Evolutionary conservation across 2,113 vertebrate species (phyloP), one percentile per base, ranked within the genome.

Genomic region (Pampusana beccarii): DNA sequence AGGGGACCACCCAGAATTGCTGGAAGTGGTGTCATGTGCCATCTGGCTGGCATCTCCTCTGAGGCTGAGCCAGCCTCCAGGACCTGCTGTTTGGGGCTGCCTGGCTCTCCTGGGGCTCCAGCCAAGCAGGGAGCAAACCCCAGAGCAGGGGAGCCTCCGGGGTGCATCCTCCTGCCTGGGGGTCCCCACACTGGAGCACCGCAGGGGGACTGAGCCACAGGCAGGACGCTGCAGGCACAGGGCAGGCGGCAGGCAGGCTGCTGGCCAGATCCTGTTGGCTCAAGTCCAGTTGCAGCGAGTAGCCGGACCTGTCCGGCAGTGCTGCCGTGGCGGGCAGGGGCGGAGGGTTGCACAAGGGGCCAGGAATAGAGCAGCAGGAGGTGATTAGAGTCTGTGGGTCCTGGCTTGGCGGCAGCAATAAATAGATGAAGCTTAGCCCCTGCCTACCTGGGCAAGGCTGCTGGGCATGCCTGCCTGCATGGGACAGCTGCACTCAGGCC

Each of bases 371-470:
- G 82, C 8, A 4, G 79, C 79, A 77, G 67, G 77, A 94, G 96
- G 79, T 66, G 93, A 96, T 96, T 92, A 95, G 75, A 74, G 84
- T 38, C 90, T 73, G 71, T 6, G 7, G 65, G 90, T 64, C 88
- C 71, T 0, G 6, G n/a, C 81, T 93, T 54, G 88, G 88, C 0
- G 17, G 86, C 88, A 84, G 95, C 95, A 88, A 95, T 93, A 95
- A 96, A 88, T 86, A 96, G 94, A 86, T 0, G 0, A 81, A 34
- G 28, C 75, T 95, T 86, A 95, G 72, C 65, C 57, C 77, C 72
- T 82, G 50, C 83, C 95, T 96, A 64, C 94, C 93, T 95, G 95
- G 58, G 62, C 85, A 96, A 61, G 88, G 67, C 67, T 93, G 46
- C 44, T 1, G 7, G 86, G 42, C 71, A 86, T 1, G 1, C 58